Evolutionary conservation across 2,888 invertebrate species (phyloP).

Genomic region (Meteorus colon): DNA sequence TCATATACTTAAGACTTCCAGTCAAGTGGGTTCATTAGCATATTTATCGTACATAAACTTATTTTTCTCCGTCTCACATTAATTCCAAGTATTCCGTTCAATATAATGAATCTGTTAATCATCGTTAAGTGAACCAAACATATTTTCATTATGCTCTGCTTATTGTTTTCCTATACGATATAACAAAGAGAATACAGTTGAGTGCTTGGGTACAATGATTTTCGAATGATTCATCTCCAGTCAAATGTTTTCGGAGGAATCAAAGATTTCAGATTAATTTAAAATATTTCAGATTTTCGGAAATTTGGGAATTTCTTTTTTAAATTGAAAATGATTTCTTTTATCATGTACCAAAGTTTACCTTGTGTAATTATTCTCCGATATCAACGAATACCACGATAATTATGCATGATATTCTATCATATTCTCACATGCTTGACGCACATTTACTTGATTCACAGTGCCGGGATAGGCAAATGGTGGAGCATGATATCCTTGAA

Average conservation of each 20-base stretch:
- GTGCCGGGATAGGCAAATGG: neutral
- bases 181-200: neutral
- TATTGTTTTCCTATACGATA: constrained; percentile 6
- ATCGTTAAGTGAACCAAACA: neutral
- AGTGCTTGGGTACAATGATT: neutral
- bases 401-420: neutral
- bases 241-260: neutral
- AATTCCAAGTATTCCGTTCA: constrained; percentile 32
- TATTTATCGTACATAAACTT: constrained; percentile 51
- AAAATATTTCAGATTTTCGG: neutral
- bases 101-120: constrained; percentile 20
- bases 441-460: neutral
- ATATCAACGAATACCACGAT: neutral
- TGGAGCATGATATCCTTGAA: neutral
- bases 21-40: constrained; percentile 62
- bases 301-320: too few relatives aligned
- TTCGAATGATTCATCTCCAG: neutral
- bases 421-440: neutral
- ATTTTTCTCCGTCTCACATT: constrained; percentile 30
- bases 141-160: constrained; percentile 11
- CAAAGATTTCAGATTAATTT: neutral
- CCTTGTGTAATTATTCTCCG: neutral
- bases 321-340: neutral
- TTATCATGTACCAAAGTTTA: neutral
- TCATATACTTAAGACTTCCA: constrained; percentile 57